These are phyloP conservation scores for Noctua comes DNA, from an alignment of 2,888 invertebrate genomes.

Conservation along the genomic window DNA sequence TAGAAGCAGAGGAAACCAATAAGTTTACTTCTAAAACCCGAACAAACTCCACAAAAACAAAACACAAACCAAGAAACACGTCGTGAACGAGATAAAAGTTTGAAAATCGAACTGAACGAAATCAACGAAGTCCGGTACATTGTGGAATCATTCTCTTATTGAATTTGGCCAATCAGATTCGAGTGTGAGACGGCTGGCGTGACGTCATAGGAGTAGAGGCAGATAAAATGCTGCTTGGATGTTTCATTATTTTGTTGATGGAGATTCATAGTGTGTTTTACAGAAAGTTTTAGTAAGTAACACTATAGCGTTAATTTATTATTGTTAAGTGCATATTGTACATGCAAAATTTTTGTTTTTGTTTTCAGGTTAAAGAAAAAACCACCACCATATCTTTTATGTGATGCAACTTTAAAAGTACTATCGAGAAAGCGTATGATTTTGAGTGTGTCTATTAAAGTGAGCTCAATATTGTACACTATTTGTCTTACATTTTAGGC, in stretches of 20 bases:
- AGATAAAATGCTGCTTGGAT: slow-evolving; percentile 32
- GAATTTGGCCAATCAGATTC: slow-evolving; percentile 56
- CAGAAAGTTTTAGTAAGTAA: neutral
- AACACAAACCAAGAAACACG: slow-evolving; percentile 19
- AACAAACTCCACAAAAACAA: slow-evolving; percentile 28
- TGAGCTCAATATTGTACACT: no score
- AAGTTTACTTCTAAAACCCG: neutral
- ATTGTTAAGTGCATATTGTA: no score
- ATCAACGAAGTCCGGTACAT: slow-evolving; percentile 45
- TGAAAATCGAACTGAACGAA: slow-evolving; percentile 53
- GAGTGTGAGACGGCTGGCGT: slow-evolving; percentile 37
- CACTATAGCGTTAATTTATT: neutral
- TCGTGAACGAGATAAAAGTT: slow-evolving; percentile 46
- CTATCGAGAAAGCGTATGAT: neutral
- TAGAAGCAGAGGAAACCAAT: neutral
- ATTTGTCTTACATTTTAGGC: no score
- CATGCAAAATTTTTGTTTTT: no score
- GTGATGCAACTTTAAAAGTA: neutral
- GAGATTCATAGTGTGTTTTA: neutral
- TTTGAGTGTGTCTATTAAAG: neutral
- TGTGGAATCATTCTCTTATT: slow-evolving; percentile 54
- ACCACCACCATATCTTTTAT: neutral
- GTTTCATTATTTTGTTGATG: neutral
- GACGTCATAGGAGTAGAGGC: slow-evolving; percentile 12
- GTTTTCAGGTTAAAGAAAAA: no score